Evolutionary conservation across 2,888 invertebrate genomes (phyloP), one percentile per base, ranked within the genome.

Genomic region (Cheilosia vernalis): DNA sequence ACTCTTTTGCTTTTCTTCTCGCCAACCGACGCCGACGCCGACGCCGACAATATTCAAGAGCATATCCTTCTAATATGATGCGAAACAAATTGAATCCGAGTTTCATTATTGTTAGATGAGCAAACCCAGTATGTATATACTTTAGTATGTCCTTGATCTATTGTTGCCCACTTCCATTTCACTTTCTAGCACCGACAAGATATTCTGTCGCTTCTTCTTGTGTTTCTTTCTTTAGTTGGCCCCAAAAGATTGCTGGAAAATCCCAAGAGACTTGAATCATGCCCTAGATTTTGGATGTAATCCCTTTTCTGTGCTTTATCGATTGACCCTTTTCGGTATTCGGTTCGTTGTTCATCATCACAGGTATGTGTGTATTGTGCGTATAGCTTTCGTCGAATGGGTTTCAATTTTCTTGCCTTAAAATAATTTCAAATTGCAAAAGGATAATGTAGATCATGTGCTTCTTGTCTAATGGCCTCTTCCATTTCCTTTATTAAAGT

Each of bases 1-100:
- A 63, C 47, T 33, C 53, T 37, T 40, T 76, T 42, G 13, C 37
- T 37, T 13, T 37, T 37, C 37, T 24, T 33, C 21, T 30, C 27
- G 13, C 19, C 17, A 2, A 13, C 21, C 30, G 30, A 30, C 30
- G 9, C 30, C 30, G 30, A 3, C 27, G 27, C 4, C 27, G 33
- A 4, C 13, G 37, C 37, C 4, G 37, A 37, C 37, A 51, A 30
- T 24, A 24, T 47, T 24, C 33, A 24, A 40, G 6, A 64, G 47
- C 56, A 61, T 24, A 21, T 21, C 51, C 51, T 77, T 77, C 33
- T 55, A 77, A 77, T 77, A 51, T 60, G 77, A 77, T 77, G 67
- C 67, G 77, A 77, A 61, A 77, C 77, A 77, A 77, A 77, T 77
- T 77, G 77, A 77, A 77, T 77, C 67, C 61, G 60, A 69, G 77